Evolutionary conservation across 2,888 invertebrate genomes (phyloP).

Genomic region (Achlya flavicornis): DNA sequence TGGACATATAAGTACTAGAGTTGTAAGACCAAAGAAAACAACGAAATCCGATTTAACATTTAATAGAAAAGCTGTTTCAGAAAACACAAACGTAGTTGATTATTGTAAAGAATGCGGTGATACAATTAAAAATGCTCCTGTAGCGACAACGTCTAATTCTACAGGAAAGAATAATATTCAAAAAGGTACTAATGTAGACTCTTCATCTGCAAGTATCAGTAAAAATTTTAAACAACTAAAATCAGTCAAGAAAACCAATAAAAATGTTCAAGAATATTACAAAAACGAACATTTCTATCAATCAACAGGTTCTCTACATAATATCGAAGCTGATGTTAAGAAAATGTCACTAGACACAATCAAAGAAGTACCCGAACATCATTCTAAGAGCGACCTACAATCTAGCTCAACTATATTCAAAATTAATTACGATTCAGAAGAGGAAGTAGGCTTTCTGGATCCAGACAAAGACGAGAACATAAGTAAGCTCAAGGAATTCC

Average conservation of each 20-base stretch:
- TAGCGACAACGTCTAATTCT: constrained; percentile 7
- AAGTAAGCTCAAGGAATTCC: constrained; percentile 71
- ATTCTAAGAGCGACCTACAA: constrained; percentile 8
- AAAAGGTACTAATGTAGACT: constrained; percentile 9
- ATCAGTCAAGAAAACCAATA: constrained; percentile 10
- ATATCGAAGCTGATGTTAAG: constrained; percentile 36
- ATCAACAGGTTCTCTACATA: constrained; percentile 54
- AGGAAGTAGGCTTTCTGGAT: constrained; percentile 46
- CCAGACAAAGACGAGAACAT: constrained; percentile 46
- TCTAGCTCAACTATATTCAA: constrained; percentile 29
- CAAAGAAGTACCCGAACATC: constrained; percentile 55
- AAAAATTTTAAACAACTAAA: constrained; percentile 24
- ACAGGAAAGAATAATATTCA: constrained; percentile 12
- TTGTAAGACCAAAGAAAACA: constrained; percentile 48
- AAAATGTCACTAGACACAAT: constrained; percentile 61
- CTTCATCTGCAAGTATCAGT: constrained; percentile 16
- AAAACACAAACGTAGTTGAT: constrained; percentile 26
- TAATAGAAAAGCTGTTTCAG: constrained; percentile 25
- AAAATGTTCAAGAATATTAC: constrained; percentile 58
- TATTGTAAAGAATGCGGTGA: constrained; percentile 63
- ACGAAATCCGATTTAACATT: constrained; percentile 62
- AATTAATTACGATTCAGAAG: constrained; percentile 47
- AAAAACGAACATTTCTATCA: constrained; percentile 65
- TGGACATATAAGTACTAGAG: constrained; percentile 16
- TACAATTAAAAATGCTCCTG: constrained; percentile 14